Conservation (phyloP, 1,140 invertebrate genomes). For the Penaeus indicus region DNA sequence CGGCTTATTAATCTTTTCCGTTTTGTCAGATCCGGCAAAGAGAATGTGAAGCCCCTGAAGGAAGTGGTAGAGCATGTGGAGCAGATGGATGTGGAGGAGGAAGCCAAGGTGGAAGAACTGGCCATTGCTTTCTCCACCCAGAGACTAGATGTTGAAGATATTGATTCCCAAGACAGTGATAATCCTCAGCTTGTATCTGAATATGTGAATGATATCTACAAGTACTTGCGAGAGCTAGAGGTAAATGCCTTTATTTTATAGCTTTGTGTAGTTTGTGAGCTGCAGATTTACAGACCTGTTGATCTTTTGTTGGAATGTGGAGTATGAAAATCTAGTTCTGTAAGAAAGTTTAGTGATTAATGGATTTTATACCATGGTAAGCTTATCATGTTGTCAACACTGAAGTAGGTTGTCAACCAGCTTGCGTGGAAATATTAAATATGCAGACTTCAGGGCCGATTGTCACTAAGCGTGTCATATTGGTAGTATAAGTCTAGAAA, state of each 20-base stretch:
- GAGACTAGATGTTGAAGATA: constrained; percentile 73
- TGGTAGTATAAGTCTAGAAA: background rate
- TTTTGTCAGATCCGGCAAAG: constrained; percentile 24
- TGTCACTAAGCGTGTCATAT: background rate
- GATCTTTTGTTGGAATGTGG: too few relatives aligned
- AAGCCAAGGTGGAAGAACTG: constrained; percentile 55
- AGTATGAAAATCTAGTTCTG: too few relatives aligned
- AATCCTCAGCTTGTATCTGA: constrained; percentile 84
- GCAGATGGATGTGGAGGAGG: constrained; percentile 51
- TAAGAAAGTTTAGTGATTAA: too few relatives aligned
- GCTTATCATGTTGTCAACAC: too few relatives aligned
- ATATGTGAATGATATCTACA: constrained; percentile 89
- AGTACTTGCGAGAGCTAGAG: constrained; percentile 82
- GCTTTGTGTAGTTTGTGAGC: too few relatives aligned
- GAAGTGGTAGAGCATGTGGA: constrained; percentile 25
- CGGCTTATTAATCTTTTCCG: background rate
- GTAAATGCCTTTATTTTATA: constrained; percentile 45
- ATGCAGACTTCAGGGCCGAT: background rate
- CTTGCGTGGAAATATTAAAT: too few relatives aligned
- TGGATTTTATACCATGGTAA: too few relatives aligned
- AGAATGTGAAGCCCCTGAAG: constrained; percentile 13
- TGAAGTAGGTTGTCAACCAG: too few relatives aligned
- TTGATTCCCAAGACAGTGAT: constrained; percentile 81
- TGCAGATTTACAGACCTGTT: too few relatives aligned
- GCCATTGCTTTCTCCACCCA: constrained; percentile 65